Percentiles rank a stretch among this genome's conserved stretches.
These are phyloP conservation scores for Thrips palmi DNA, from an alignment of 1,140 invertebrate species.

Conservation along the genomic window DNA sequence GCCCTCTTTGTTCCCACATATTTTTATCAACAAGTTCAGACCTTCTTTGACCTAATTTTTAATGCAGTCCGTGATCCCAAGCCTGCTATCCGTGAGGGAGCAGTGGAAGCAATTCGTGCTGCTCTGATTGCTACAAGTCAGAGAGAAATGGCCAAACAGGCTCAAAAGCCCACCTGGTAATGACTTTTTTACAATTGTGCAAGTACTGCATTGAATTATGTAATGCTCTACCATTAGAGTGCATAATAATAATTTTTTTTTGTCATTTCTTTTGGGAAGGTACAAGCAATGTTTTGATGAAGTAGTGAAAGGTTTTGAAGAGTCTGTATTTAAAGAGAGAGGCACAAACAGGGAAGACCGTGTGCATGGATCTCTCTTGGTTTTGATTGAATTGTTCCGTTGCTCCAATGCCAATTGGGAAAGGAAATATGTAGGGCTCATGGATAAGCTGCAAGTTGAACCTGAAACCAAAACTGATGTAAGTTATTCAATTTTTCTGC, in stretches of 20 bases:
- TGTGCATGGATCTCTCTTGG: slow-evolving; percentile 81
- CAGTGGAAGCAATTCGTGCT: slow-evolving; percentile 79
- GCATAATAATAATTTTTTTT: slow-evolving; percentile 1
- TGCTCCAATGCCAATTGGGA: slow-evolving; percentile 86
- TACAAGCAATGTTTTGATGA: slow-evolving; percentile 81
- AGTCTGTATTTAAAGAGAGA: slow-evolving; percentile 44
- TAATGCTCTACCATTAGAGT: neutral
- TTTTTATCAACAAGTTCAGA: slow-evolving; percentile 94
- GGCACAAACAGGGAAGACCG: slow-evolving; percentile 74
- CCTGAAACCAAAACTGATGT: no score
- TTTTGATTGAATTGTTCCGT: slow-evolving; percentile 84
- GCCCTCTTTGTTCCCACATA: slow-evolving; percentile 92
- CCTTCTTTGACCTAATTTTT: slow-evolving; percentile 92
- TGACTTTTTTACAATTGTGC: neutral
- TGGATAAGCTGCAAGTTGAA: slow-evolving; percentile 27
- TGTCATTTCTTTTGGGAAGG: slow-evolving; percentile 19
- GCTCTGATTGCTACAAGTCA: slow-evolving; percentile 88
- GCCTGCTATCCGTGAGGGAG: slow-evolving; percentile 76
- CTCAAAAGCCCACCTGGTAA: slow-evolving; percentile 77
- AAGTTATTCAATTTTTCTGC: no score
- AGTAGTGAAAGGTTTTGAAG: slow-evolving; percentile 56
- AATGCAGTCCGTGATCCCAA: slow-evolving; percentile 83
- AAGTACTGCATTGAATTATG: neutral
- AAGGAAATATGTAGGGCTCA: slow-evolving; percentile 50
- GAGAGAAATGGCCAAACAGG: slow-evolving; percentile 78